Evolutionary conservation across 2,113 vertebrate genomes (phyloP), one percentile per base, ranked within the genome.

Genomic region (Pavo muticus): DNA sequence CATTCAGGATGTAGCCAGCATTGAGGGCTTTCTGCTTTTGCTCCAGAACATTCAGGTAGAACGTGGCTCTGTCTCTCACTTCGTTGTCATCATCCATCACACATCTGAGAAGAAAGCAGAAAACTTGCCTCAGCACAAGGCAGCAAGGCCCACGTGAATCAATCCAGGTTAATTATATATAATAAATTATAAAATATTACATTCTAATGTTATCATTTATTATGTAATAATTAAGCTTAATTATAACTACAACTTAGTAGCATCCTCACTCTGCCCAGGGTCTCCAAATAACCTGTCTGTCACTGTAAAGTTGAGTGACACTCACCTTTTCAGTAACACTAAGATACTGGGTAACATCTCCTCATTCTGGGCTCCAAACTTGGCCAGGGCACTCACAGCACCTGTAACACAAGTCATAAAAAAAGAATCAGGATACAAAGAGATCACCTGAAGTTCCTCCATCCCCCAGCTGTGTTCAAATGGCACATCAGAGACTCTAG

Each of bases 1-100:
- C 98, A 3, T 98, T 98, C 18, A 98, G 96, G 88, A 98, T 98
- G 64, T 98, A 98, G 75, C 97, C 97, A 61, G 98, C 98, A 27
- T 98, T 98, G 54, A 98, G 98, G 23, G 97, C 97, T 89, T 98
- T 98, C 94, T 98, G 98, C 88, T 97, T 98, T 91, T 98, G 98
- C 84, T 98, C 98, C 91, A 98, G 93, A 32, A 98, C 97, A 11
- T 93, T 98, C 68, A 98, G 94, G 71, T 98, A 98, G 96, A 98
- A 98, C 3, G 98, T 98, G 48, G 98, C 98, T 84, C 98, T 97
- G 91, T 98, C 98, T 82, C 98, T 97, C 11, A 98, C 98, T 93
- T 98, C 98, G 0, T 98, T 98, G 90, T 98, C 98, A 24, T 98
- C 98, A 14, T 98, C 98, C 98, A 98, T 98, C 85, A 98, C 98